These are phyloP conservation scores for Drosophila infuscata DNA, from an alignment of 2,888 invertebrate species.

Conservation along the genomic window DNA sequence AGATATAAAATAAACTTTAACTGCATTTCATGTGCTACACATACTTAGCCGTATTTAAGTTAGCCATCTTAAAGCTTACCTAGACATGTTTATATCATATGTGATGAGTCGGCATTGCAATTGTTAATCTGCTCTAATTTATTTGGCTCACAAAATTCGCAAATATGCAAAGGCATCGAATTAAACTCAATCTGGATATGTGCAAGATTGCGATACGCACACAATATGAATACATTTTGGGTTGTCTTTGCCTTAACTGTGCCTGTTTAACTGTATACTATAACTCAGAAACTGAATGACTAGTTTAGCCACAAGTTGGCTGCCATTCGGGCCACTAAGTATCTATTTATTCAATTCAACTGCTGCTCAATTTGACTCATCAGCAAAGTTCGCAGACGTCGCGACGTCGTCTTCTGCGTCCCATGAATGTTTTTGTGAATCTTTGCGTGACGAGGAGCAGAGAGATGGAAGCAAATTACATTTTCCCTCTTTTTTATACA, in stretches of 20 bases:
- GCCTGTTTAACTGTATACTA: neutral
- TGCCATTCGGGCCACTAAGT: conserved; percentile 35
- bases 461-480: conserved; percentile 65
- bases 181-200: neutral
- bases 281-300: conserved; percentile 34
- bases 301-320: conserved; percentile 40
- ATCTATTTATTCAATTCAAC: conserved; percentile 58
- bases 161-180: neutral
- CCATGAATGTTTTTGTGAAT: conserved; percentile 52
- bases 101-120: neutral
- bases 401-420: conserved; percentile 12
- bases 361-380: conserved; percentile 76
- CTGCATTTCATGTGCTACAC: neutral
- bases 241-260: neutral
- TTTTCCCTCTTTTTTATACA: conserved; percentile 42
- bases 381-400: conserved; percentile 63
- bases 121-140: neutral
- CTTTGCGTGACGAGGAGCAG: conserved; percentile 58
- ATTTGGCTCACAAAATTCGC: neutral
- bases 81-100: neutral
- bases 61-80: neutral
- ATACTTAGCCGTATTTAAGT: neutral
- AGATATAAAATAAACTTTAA: neutral
- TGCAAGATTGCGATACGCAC: neutral
- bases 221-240: neutral